Base-by-base conservation (phyloP, 2,113 vertebrate species). In the Pterocles orientalis region DNA sequence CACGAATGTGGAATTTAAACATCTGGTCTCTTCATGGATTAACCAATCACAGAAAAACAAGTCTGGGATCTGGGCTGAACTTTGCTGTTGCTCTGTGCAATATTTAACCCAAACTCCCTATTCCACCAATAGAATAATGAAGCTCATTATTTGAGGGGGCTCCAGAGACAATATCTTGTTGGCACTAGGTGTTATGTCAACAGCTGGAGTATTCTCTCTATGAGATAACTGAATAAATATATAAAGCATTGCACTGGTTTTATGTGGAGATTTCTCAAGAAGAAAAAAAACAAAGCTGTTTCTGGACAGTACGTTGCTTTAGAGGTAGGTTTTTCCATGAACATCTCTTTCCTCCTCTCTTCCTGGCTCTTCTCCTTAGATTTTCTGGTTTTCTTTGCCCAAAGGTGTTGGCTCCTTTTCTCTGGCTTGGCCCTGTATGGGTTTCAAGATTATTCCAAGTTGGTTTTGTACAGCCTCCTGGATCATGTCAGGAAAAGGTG, bases 271-370 rank as follows among this genome's bases (percentile, higher is more conserved):
- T 80, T 86, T 62, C 28, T 82, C 43, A 57, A 62, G 18, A 8
- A 7, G 3, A 19, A 19, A 33, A 29, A 21, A 61, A 43, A 11
- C 64, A 31, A 39, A n/a, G 12, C 1, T 6, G 39, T 84, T 95
- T 84, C 54, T 78, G 73, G 20, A 71, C 31, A 91, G 31, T 12
- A 13, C 23, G 7, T 64, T 86, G n/a, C 20, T 87, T 90, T 51
- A 86, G 82, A 95, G 69, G 80, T 64, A 78, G 48, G 78, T 91
- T 97, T 95, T 95, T 96, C 92, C 91, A 93, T 71, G 3, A 91
- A 91, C 43, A 75, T 85, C 53, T 68, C 82, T 87, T 86, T 39
- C 50, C 66, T 93, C 72, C 90, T 36, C 92, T 89, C 81, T 69
- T 94, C 26, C 86, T 96, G 76, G 81, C 88, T 93, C 53, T 70